Percentiles rank a stretch among this genome's conserved stretches.
Conservation (phyloP, 2,888 invertebrate species). For the Tiliacea citrago region DNA sequence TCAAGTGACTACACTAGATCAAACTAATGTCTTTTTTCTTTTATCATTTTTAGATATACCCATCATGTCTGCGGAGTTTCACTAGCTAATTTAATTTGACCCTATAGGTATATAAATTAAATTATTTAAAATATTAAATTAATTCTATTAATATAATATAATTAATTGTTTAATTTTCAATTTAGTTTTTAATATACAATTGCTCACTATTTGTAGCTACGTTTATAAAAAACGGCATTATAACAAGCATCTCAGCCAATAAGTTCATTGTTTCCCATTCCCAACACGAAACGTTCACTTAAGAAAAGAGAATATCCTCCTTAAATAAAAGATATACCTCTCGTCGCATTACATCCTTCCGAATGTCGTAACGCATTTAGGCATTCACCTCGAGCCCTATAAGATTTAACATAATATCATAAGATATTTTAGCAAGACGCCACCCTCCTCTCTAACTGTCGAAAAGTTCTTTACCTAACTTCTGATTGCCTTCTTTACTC, state of each 20-base stretch:
- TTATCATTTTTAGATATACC: no score
- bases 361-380: constrained; percentile 74
- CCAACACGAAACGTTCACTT: constrained; percentile 37
- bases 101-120: no score
- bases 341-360: constrained; percentile 61
- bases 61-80: no score
- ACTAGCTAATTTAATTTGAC: no score
- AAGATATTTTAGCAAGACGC: constrained; percentile 73
- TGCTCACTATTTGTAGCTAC: neutral
- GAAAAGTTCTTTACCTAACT: constrained; percentile 87
- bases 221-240: neutral
- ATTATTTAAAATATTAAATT: no score
- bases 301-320: constrained; percentile 50
- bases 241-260: constrained; percentile 8
- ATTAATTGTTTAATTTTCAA: no score
- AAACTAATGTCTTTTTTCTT: no score
- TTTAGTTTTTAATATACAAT: neutral
- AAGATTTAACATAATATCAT: constrained; percentile 80
- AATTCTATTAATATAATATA: no score
- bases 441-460: constrained; percentile 80
- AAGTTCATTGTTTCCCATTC: constrained; percentile 37
- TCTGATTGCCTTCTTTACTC: constrained; percentile 88
- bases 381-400: constrained; percentile 70
- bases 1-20: no score
- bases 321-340: constrained; percentile 68